Percentiles rank a stretch among this genome's conserved stretches.
These are phyloP conservation scores for Chloropsis hardwickii DNA, from an alignment of 2,113 vertebrate genomes.

Conservation along the genomic window DNA sequence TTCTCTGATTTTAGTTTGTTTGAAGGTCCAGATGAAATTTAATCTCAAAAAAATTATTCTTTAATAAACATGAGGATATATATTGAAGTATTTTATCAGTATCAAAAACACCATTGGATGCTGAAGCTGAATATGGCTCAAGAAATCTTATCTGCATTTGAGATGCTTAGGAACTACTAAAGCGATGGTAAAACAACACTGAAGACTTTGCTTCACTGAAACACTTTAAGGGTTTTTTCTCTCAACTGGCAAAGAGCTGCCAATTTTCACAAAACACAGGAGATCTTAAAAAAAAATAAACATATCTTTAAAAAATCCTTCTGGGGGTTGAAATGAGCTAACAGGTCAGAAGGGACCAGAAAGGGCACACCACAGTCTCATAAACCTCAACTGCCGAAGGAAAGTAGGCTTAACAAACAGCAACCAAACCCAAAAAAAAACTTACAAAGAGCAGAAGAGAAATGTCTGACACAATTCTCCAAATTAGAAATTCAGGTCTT, in stretches of 20 bases:
- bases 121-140: not conserved
- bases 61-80: not conserved
- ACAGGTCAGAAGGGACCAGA: not conserved
- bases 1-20: not conserved
- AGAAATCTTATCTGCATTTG: not conserved
- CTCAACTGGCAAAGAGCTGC: not conserved
- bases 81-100: not conserved
- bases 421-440: not conserved
- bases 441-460: not conserved
- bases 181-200: not conserved
- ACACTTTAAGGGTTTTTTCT: not conserved
- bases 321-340: not conserved
- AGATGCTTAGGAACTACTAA: not conserved
- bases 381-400: not conserved
- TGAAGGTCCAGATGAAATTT: not conserved
- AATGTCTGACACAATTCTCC: conserved; percentile 30
- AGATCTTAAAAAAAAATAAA: not conserved
- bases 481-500: conserved; percentile 44
- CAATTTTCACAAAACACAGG: not conserved
- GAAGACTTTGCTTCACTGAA: not conserved
- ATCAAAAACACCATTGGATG: not conserved
- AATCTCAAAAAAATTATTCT: not conserved
- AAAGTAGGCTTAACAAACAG: not conserved
- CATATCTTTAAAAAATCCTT: not conserved
- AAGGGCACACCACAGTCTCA: not conserved